Evolutionary conservation across 2,888 invertebrate species (phyloP).

Genomic region (Cancer borealis): DNA sequence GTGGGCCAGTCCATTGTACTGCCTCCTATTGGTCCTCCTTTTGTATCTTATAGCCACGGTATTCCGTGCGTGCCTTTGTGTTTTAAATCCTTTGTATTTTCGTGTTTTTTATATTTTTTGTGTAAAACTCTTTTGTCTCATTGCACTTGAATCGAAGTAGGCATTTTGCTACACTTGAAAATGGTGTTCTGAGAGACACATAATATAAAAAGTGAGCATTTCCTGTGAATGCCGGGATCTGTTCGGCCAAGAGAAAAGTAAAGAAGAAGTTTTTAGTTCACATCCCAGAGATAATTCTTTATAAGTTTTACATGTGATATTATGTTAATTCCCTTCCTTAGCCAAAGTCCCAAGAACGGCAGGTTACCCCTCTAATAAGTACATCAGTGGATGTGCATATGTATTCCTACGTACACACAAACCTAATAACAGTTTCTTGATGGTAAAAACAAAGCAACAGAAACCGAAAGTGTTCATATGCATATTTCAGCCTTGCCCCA

Average conservation of each 20-base stretch:
- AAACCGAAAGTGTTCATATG: background rate
- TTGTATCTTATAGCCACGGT: conserved; percentile 13
- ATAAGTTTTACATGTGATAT: too few relatives aligned
- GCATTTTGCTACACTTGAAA: background rate
- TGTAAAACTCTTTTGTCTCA: background rate
- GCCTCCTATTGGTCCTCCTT: background rate
- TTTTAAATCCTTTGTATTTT: conserved; percentile 14
- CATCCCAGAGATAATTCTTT: too few relatives aligned
- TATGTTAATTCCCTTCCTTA: too few relatives aligned
- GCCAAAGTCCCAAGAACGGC: too few relatives aligned
- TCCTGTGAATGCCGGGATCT: background rate
- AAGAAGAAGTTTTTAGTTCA: too few relatives aligned
- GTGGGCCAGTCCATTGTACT: background rate
- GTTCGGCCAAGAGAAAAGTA: background rate
- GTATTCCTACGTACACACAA: too few relatives aligned
- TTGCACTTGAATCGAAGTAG: background rate
- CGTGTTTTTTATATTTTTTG: background rate
- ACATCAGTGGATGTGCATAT: too few relatives aligned
- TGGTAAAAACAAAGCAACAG: background rate
- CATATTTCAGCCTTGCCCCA: background rate
- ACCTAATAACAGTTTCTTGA: background rate
- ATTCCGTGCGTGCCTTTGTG: background rate
- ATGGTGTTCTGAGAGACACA: background rate
- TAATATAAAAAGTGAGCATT: background rate
- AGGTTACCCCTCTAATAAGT: too few relatives aligned